Percentiles rank a stretch among this genome's conserved stretches.
Evolutionary conservation across 2,888 invertebrate species (phyloP).

Genomic region (Psylliodes chrysocephalus): DNA sequence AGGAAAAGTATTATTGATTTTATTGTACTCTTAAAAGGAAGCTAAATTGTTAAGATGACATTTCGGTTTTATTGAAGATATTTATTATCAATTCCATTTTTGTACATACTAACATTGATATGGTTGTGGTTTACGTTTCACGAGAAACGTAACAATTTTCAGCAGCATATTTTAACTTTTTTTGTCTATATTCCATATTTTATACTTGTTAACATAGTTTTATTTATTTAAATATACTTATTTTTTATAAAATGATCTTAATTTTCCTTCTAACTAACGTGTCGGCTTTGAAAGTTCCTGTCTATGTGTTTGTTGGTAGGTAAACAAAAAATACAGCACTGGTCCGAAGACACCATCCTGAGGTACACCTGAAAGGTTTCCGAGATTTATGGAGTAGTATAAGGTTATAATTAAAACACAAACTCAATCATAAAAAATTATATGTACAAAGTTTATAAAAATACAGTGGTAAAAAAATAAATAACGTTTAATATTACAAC

Average conservation of each 20-base stretch:
- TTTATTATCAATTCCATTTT: background rate
- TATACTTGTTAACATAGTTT: conserved; percentile 19
- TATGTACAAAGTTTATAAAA: conserved; percentile 26
- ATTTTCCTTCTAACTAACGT: no score
- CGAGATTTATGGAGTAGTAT: no score
- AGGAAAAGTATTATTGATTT: no score
- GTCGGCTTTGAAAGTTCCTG: no score
- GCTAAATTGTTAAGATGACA: no score
- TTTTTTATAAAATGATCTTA: background rate
- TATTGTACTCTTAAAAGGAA: no score
- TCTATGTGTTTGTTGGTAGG: no score
- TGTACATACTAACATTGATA: conserved; percentile 2
- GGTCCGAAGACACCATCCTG: no score
- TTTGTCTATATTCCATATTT: conserved; percentile 21
- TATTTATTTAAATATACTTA: conserved; percentile 22
- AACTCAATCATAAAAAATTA: conserved; percentile 5
- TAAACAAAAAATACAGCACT: no score
- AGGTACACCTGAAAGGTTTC: no score
- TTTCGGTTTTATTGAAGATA: no score
- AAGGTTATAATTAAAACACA: no score
- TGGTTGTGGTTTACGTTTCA: conserved; percentile 14
- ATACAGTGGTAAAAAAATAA: conserved; percentile 25
- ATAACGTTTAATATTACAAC: conserved; percentile 9
- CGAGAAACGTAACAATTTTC: background rate
- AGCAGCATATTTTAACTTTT: background rate